Percentiles rank a stretch among this genome's conserved stretches.
phyloP scores from a whole-genome alignment of 2,113 vertebrate species.

The Microtus ochrogaster region DNA sequence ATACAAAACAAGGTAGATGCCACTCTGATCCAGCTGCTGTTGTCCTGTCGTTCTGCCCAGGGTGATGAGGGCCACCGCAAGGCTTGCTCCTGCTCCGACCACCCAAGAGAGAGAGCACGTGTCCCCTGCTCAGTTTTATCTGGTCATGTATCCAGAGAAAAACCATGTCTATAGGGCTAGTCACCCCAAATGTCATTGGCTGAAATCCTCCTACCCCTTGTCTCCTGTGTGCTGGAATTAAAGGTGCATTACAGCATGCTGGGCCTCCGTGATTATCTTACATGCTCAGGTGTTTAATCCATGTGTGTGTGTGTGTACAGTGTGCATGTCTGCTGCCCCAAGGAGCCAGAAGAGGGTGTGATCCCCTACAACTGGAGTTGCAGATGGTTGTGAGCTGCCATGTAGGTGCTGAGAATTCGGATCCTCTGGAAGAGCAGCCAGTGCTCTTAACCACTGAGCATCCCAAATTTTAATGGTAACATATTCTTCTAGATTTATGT shows the following conservation, averaged over 20 bases:
- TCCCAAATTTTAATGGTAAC: neutral
- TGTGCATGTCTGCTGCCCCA: neutral
- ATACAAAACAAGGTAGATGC: too few relatives aligned
- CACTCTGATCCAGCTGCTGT: too few relatives aligned
- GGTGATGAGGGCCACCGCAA: too few relatives aligned
- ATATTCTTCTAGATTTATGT: neutral
- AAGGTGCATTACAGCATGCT: neutral
- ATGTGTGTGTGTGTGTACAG: neutral
- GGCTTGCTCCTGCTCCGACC: too few relatives aligned
- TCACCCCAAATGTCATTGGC: too few relatives aligned
- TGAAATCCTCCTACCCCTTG: neutral
- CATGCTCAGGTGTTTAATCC: neutral
- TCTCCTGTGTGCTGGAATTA: neutral
- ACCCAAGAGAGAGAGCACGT: too few relatives aligned
- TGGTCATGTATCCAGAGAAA: too few relatives aligned
- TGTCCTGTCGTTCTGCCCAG: too few relatives aligned
- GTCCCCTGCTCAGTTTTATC: too few relatives aligned
- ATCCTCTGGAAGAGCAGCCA: neutral
- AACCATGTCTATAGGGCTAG: too few relatives aligned
- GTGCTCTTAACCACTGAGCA: neutral
- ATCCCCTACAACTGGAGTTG: neutral
- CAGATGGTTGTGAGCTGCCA: neutral
- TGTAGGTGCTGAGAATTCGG: neutral
- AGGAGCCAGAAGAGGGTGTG: neutral
- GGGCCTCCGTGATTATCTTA: neutral